Evolutionary conservation across 2,113 vertebrate genomes (phyloP).

Genomic region (Silurus meridionalis): DNA sequence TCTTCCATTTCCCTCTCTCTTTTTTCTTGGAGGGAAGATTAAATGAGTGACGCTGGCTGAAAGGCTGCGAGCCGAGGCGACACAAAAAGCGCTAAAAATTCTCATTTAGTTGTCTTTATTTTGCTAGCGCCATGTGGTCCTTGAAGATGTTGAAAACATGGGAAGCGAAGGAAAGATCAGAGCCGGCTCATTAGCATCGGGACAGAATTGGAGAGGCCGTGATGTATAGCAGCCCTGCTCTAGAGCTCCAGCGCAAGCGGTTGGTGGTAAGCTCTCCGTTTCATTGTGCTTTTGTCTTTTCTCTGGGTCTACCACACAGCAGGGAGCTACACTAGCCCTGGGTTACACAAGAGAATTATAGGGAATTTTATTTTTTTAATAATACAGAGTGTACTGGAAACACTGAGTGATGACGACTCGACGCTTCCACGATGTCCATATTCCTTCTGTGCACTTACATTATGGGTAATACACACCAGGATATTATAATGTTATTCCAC

Average conservation of each 20-base stretch:
- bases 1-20: constrained; percentile 68
- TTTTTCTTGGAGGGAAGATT: constrained; percentile 72
- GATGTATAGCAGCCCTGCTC: constrained; percentile 90
- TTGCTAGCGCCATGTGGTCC: constrained; percentile 98
- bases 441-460: neutral
- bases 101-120: constrained; percentile 99
- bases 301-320: constrained; percentile 80
- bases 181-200: constrained; percentile 97
- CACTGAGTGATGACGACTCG: neutral
- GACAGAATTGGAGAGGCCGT: constrained; percentile 90
- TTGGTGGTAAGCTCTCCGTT: constrained; percentile 85
- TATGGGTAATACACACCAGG: neutral
- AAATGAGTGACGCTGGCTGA: constrained; percentile 85
- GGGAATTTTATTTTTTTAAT: constrained; percentile 63
- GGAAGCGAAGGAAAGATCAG: constrained; percentile 98
- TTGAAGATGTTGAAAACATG: constrained; percentile 99
- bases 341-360: constrained; percentile 85
- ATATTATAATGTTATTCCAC: neutral
- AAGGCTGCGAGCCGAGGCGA: constrained; percentile 83
- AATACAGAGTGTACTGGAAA: constrained; percentile 35
- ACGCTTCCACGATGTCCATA: neutral
- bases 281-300: constrained; percentile 93
- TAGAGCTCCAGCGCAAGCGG: constrained; percentile 84
- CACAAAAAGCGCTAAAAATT: constrained; percentile 96
- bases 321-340: constrained; percentile 80